These are phyloP conservation scores for Cerastis rubricosa DNA, from an alignment of 2,888 invertebrate genomes.

Conservation along the genomic window DNA sequence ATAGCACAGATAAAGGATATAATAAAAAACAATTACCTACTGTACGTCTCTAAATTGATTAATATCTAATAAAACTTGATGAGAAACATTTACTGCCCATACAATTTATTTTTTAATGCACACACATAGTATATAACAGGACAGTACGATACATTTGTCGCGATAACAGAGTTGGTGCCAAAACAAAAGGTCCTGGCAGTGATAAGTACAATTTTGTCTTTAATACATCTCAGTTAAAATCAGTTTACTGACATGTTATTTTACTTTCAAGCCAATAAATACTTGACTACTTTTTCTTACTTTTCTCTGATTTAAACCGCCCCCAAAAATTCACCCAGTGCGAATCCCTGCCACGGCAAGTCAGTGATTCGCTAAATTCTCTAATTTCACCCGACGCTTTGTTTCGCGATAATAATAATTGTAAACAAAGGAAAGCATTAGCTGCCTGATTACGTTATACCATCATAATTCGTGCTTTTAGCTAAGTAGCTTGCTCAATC, in stretches of 20 bases:
- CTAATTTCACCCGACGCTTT: conserved; percentile 51
- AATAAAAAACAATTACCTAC: neutral
- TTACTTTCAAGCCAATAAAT: neutral
- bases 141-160: neutral
- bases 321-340: conserved; percentile 16
- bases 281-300: neutral
- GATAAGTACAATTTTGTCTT: neutral
- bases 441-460: conserved; percentile 31
- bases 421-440: conserved; percentile 59
- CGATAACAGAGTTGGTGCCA: neutral
- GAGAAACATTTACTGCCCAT: neutral
- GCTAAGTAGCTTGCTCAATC: conserved; percentile 36
- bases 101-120: neutral
- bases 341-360: conserved; percentile 4
- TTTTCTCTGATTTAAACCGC: neutral
- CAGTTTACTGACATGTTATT: neutral
- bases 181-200: neutral
- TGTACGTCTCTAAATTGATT: neutral
- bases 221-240: neutral
- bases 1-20: no score
- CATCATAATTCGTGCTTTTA: conserved; percentile 50
- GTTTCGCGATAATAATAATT: conserved; percentile 55
- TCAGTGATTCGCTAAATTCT: conserved; percentile 55
- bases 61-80: neutral
- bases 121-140: neutral